Base-by-base conservation (phyloP, 2,888 invertebrate species). In the Perizoma flavofasciatum region DNA sequence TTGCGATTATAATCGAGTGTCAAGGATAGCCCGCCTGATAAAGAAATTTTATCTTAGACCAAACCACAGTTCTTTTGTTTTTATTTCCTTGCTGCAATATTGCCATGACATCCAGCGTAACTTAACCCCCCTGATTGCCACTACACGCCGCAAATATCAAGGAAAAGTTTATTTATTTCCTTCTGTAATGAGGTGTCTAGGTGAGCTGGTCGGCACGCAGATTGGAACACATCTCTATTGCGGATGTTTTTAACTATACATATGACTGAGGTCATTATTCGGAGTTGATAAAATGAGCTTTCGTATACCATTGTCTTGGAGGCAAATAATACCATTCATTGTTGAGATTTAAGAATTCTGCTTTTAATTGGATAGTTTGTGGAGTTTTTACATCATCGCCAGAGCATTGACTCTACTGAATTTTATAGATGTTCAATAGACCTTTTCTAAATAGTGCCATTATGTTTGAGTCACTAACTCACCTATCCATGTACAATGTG, bases 61-160 rank as follows among this genome's bases (percentile, higher is more conserved):
- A 66, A 62, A 68, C 63, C 53, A 63, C 48, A 46, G 41, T 72
- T 72, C 80, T 81, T 84, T 85, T 83, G 79, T 84, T 82, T 72
- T 78, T 76, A 75, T 81, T 83, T 83, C 70, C 77, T 79, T 81
- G 69, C 80, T 80, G 81, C 82, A 81, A 82, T 85, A 85, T 84
- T 81, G 77, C 79, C 73, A 69, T 82, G 78, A 81, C 80, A 80
- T 77, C 85, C 86, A 86, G 72, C 67, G 67, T 83, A 82, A 81
- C 71, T 77, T 78, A 78, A 79, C 72, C 82, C 64, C 74, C 47
- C 61, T 71, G 74, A 76, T 78, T 77, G 73, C 71, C 70, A 71
- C 71, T 78, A 71, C 69, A 70, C 62, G 63, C 58, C 61, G 67
- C 61, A 67, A 73, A 74, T 66, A 69, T 72, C 68, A 69, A 74